phyloP scores from a whole-genome alignment of 2,797 vertebrate species.

The Picus viridis region DNA sequence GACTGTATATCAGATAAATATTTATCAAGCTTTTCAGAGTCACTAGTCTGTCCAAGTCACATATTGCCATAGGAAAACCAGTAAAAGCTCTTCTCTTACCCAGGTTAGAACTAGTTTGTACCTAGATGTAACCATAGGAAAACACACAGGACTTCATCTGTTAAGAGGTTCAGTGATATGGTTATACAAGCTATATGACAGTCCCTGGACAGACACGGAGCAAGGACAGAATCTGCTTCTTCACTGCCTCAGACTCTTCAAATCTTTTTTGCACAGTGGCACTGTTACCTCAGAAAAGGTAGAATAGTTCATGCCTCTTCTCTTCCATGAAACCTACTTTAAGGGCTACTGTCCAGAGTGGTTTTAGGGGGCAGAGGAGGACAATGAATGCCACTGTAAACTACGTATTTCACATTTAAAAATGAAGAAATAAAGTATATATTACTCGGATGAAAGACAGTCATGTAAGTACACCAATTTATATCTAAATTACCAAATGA shows the following conservation, averaged over 20 bases:
- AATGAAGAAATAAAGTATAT: neutral
- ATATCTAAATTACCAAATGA: neutral
- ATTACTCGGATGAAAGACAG: neutral
- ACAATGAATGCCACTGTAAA: neutral
- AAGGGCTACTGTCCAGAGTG: neutral
- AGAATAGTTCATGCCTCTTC: neutral
- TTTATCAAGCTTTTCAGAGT: neutral
- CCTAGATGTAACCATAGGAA: neutral
- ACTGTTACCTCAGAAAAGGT: neutral
- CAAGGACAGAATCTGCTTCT: neutral
- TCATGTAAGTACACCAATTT: neutral
- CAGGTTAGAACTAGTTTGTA: neutral
- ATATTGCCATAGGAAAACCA: rapidly evolving
- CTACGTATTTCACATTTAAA: neutral
- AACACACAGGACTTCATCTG: neutral
- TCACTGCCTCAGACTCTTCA: neutral
- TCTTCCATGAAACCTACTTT: neutral
- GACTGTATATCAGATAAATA: neutral
- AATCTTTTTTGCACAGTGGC: neutral
- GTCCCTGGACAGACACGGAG: neutral
- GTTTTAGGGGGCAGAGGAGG: neutral
- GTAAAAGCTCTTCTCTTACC: neutral
- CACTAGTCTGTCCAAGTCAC: neutral
- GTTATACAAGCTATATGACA: neutral
- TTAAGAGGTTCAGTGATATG: neutral